Conservation (phyloP, 1,140 invertebrate genomes). For the Lycorma delicatula region DNA sequence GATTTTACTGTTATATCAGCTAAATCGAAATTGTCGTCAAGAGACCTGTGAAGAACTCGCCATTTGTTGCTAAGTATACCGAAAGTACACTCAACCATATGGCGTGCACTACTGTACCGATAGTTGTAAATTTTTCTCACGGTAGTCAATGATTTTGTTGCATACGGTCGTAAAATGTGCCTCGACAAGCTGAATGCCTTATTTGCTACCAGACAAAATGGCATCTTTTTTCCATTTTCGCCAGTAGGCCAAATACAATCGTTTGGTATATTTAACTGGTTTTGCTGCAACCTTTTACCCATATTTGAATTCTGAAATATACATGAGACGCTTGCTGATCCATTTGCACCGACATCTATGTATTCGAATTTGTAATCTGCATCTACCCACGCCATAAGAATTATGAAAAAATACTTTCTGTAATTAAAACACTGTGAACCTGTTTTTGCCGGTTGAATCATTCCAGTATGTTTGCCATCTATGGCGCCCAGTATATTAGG, state of each 20-base stretch:
- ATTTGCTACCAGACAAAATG: conserved; percentile 14
- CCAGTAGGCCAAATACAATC: conserved; percentile 18
- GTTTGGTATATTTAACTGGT: conserved; percentile 17
- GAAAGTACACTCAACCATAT: conserved; percentile 32
- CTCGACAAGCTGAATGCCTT: conserved; percentile 25
- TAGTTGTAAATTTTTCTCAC: conserved; percentile 37
- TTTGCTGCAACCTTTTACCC: conserved; percentile 20
- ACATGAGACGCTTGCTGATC: conserved; percentile 33
- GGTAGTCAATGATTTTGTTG: conserved; percentile 20
- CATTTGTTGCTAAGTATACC: conserved; percentile 28
- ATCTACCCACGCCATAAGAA: conserved; percentile 39
- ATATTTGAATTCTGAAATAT: conserved; percentile 27
- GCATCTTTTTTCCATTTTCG: conserved; percentile 15
- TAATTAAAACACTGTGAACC: conserved; percentile 38
- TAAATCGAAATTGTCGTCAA: conserved; percentile 25
- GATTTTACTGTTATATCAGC: conserved; percentile 26
- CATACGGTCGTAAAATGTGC: conserved; percentile 35
- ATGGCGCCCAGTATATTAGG: conserved; percentile 39
- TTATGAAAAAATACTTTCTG: conserved; percentile 37
- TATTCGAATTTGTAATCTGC: conserved; percentile 37
- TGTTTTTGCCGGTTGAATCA: conserved; percentile 27
- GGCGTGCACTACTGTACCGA: conserved; percentile 27
- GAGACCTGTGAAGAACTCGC: conserved; percentile 29
- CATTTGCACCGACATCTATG: conserved; percentile 38
- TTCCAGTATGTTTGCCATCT: conserved; percentile 37